phyloP scores from a whole-genome alignment of 64 coral and sea anemone species.

The Astreopora myriophthalma region DNA sequence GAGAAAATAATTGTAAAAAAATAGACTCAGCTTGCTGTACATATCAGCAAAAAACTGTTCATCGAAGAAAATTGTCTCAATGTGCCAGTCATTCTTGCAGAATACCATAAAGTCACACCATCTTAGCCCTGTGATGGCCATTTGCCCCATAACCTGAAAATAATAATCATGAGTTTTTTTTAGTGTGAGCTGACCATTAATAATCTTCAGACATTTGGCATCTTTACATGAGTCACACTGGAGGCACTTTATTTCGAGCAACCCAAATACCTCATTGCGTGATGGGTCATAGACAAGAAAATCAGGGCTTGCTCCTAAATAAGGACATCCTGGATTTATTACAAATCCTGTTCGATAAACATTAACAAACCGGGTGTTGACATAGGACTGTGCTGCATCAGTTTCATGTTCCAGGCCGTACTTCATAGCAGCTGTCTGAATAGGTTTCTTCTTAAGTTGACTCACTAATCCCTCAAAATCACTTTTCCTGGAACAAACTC shows the following conservation, averaged over 20 bases:
- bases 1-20: not conserved
- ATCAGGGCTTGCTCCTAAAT: constrained; percentile 59
- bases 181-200: constrained; percentile 14
- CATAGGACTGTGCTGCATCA: not conserved
- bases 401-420: constrained; percentile 61
- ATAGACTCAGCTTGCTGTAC: not conserved
- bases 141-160: constrained; percentile 33
- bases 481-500: constrained; percentile 15
- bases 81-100: constrained; percentile 58
- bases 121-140: constrained; percentile 37
- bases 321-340: constrained; percentile 53
- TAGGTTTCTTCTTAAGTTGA: constrained; percentile 40
- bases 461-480: constrained; percentile 18
- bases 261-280: constrained; percentile 2
- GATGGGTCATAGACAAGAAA: constrained; percentile 42
- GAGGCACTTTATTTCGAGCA: constrained; percentile 54
- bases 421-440: constrained; percentile 65
- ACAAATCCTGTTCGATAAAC: constrained; percentile 52
- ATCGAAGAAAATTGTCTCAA: constrained; percentile 56
- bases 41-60: constrained; percentile 53
- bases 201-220: constrained; percentile 52
- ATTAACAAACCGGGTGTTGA: constrained; percentile 4
- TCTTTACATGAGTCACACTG: constrained; percentile 2
- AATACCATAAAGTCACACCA: constrained; percentile 65
- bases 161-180: constrained; percentile 42